Percentiles rank a stretch among this genome's conserved stretches.
phyloP scores from a whole-genome alignment of 2,888 invertebrate genomes.

The Gortyna flavago region DNA sequence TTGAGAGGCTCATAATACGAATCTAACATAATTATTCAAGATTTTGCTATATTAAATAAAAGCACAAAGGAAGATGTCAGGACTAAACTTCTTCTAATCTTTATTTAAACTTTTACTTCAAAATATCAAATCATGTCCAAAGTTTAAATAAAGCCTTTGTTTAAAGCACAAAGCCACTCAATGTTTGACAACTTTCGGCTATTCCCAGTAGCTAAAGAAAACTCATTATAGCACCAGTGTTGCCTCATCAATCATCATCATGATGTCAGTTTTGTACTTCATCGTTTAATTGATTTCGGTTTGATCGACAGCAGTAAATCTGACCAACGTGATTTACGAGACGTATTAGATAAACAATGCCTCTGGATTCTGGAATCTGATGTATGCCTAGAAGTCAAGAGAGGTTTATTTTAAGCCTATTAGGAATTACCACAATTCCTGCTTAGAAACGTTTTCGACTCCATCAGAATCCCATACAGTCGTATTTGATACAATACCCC shows the following conservation, averaged over 20 bases:
- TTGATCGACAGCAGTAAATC: slow-evolving; percentile 61
- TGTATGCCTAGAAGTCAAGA: neutral
- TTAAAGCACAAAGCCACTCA: slow-evolving; percentile 12
- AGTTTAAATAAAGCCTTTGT: slow-evolving; percentile 29
- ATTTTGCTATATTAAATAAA: slow-evolving; percentile 2
- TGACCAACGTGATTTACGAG: slow-evolving; percentile 49
- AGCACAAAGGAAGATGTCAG: neutral
- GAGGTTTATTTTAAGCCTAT: slow-evolving; percentile 26
- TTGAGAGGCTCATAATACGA: neutral
- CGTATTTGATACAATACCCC: slow-evolving; percentile 6
- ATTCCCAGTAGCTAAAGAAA: slow-evolving; percentile 43
- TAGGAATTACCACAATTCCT: neutral
- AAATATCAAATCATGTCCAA: slow-evolving; percentile 17
- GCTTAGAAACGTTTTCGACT: neutral
- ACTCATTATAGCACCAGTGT: slow-evolving; percentile 56
- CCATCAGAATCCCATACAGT: neutral
- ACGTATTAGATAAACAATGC: slow-evolving; percentile 45
- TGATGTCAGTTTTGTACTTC: slow-evolving; percentile 40
- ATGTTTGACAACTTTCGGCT: slow-evolving; percentile 42
- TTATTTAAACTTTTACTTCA: slow-evolving; percentile 4
- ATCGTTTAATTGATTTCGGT: slow-evolving; percentile 58
- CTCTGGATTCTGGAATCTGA: slow-evolving; percentile 16
- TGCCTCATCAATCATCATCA: slow-evolving; percentile 58
- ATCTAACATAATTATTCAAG: neutral
- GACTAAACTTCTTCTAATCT: neutral